Conservation (phyloP, 2,797 vertebrate species). For the Sebastes kiyomatsui region DNA sequence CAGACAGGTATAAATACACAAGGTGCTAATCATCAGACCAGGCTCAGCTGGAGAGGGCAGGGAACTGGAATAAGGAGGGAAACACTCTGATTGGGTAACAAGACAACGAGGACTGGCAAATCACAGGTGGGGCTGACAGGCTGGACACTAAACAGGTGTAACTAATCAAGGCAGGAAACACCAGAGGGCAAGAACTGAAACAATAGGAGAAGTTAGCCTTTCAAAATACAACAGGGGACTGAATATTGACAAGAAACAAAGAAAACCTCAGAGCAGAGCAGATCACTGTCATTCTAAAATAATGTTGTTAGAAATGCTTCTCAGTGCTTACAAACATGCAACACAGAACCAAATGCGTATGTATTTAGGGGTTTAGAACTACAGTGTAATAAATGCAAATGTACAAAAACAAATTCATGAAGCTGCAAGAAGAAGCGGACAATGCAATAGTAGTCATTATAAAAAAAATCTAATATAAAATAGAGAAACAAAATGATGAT, state of each 20-base stretch:
- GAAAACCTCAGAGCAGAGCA: neutral
- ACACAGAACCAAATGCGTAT: neutral
- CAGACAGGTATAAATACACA: neutral
- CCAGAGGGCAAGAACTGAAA: no score
- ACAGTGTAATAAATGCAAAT: neutral
- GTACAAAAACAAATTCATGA: neutral
- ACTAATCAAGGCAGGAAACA: neutral
- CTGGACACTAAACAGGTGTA: neutral
- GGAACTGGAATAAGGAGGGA: neutral
- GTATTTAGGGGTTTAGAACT: neutral
- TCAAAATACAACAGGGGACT: neutral
- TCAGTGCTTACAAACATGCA: neutral
- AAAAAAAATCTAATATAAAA: neutral
- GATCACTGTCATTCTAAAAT: neutral
- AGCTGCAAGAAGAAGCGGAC: neutral
- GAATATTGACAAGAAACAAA: neutral
- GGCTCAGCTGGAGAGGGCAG: neutral
- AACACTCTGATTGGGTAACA: neutral
- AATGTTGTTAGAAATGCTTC: neutral
- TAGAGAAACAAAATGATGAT: neutral
- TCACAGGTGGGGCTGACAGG: neutral
- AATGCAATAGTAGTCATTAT: neutral
- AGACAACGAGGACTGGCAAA: neutral
- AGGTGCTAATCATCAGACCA: neutral
- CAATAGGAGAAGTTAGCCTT: neutral